phyloP scores from a whole-genome alignment of 2,888 invertebrate species.

The Nezara viridula region DNA sequence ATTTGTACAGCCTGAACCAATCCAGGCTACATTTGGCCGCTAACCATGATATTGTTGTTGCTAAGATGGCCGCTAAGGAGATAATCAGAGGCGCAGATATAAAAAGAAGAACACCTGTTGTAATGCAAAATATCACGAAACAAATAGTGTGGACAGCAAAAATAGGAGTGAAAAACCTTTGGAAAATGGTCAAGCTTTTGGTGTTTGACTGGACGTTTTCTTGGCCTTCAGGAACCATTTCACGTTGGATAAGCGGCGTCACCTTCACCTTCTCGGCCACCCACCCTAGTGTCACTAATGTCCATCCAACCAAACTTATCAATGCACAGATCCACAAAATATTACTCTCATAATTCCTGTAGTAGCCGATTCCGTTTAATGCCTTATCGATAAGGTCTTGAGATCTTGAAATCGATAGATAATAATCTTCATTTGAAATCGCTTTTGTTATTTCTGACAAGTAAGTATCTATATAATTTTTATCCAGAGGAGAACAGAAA shows the following conservation, averaged over 20 bases:
- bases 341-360: conserved; percentile 35
- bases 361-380: neutral
- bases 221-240: conserved; percentile 10
- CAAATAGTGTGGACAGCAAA: neutral
- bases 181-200: neutral
- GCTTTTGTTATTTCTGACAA: neutral
- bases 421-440: neutral
- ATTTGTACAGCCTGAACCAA: conserved; percentile 23
- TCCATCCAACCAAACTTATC: conserved; percentile 24
- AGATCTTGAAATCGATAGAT: neutral
- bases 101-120: neutral
- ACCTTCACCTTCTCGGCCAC: conserved; percentile 32
- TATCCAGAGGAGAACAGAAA: neutral
- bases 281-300: conserved; percentile 8
- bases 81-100: neutral
- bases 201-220: neutral
- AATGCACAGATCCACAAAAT: conserved; percentile 16
- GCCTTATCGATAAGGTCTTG: conserved; percentile 3
- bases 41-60: conserved; percentile 3
- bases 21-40: neutral
- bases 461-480: neutral
- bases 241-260: conserved; percentile 21
- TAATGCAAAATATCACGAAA: neutral
- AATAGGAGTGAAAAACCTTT: conserved; percentile 7
- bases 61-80: neutral